Evolutionary conservation across 1,140 invertebrate genomes (phyloP).

Genomic region (Aphelinus atriplicis): DNA sequence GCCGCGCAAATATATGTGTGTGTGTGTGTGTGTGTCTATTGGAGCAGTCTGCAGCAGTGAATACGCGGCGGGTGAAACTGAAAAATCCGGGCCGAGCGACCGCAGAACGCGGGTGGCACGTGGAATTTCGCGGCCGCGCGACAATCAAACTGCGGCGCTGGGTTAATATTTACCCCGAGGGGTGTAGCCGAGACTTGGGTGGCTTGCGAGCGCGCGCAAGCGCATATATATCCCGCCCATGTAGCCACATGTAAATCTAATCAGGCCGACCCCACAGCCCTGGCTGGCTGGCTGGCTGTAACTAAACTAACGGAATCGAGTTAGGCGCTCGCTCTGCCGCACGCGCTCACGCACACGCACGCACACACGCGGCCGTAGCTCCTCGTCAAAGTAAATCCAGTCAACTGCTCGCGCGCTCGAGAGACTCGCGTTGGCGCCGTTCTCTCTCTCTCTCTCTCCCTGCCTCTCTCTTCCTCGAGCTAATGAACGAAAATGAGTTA

Average conservation of each 20-base stretch:
- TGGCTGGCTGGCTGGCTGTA: conserved; percentile 33
- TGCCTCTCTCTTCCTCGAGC: not conserved
- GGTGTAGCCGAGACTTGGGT: conserved; percentile 25
- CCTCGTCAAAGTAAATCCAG: conserved; percentile 42
- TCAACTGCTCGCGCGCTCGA: conserved; percentile 20
- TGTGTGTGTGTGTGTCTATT: too few relatives aligned
- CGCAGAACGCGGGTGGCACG: not conserved
- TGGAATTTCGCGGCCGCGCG: not conserved
- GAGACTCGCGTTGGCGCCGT: not conserved
- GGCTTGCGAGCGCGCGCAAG: conserved; percentile 8
- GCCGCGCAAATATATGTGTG: too few relatives aligned
- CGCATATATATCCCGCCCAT: conserved; percentile 21
- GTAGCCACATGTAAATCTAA: conserved; percentile 55
- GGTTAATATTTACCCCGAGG: conserved; percentile 47
- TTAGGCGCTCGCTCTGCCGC: conserved; percentile 42
- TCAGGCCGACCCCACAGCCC: conserved; percentile 40
- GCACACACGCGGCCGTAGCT: conserved; percentile 21
- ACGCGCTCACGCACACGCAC: not conserved
- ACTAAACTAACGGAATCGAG: conserved; percentile 55
- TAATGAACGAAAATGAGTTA: conserved; percentile 43
- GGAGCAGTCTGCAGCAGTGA: too few relatives aligned
- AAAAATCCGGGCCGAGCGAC: not conserved
- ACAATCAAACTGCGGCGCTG: conserved; percentile 26
- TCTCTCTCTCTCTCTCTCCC: conserved; percentile 6
- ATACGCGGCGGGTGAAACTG: too few relatives aligned